Conservation (phyloP, 2,113 vertebrate genomes). For the Atherinomorus stipes region DNA sequence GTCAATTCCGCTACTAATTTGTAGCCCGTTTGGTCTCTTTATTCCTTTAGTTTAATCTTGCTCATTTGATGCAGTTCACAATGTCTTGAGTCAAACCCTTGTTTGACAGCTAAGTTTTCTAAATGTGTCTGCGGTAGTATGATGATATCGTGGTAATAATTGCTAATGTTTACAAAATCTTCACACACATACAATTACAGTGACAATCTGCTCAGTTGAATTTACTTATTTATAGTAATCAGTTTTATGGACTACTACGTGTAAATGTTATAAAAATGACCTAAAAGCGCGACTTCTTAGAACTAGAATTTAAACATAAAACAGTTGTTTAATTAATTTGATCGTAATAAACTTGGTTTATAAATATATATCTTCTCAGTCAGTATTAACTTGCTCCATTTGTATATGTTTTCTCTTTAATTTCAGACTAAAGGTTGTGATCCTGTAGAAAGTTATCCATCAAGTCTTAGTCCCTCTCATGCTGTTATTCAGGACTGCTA, state of each 20-base stretch:
- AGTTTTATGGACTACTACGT: too few species aligned
- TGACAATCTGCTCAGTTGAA: too few species aligned
- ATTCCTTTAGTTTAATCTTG: not conserved
- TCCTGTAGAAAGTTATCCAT: conserved; percentile 21
- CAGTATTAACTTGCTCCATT: not conserved
- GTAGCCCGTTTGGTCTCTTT: rapidly evolving
- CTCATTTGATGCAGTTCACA: not conserved
- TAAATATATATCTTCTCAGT: too few species aligned
- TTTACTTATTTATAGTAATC: too few species aligned
- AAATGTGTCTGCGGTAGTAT: not conserved
- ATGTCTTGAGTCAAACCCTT: not conserved
- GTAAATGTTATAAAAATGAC: too few species aligned
- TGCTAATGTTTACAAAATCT: too few species aligned
- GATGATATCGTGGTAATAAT: too few species aligned
- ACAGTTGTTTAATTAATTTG: not conserved
- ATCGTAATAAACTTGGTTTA: not conserved
- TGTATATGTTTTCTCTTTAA: not conserved
- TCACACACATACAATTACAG: too few species aligned
- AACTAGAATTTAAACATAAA: not conserved
- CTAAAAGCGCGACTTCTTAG: not conserved
- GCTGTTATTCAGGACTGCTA: conserved; percentile 5
- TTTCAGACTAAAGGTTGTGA: conserved; percentile 46
- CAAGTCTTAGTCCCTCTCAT: conserved; percentile 8
- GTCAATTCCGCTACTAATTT: rapidly evolving
- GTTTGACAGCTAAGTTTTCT: not conserved